Evolutionary conservation across 2,888 invertebrate genomes (phyloP).

Genomic region (Ichneumoninae sp.): DNA sequence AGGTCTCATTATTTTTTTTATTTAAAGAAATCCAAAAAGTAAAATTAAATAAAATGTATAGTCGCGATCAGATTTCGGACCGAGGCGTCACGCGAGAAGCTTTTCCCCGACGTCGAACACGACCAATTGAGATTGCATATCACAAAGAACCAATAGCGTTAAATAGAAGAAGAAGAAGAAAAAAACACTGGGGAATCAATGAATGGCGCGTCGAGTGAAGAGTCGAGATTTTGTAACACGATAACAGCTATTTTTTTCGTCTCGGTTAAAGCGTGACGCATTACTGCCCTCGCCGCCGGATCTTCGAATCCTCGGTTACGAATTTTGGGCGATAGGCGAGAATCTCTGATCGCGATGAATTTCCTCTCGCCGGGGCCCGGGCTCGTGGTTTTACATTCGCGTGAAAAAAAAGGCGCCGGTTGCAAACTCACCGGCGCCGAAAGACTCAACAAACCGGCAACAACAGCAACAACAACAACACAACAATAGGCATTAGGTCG

Average conservation of each 20-base stretch:
- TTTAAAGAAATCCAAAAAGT: not conserved
- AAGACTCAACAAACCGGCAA: slow-evolving; percentile 66
- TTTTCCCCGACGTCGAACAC: slow-evolving; percentile 57
- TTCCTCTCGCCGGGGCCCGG: slow-evolving; percentile 10
- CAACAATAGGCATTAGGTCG: slow-evolving; percentile 80
- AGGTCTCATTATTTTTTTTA: slow-evolving; percentile 28
- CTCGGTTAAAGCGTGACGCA: not conserved
- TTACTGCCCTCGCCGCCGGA: slow-evolving; percentile 3
- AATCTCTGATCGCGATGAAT: slow-evolving; percentile 33
- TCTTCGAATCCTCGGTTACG: not conserved
- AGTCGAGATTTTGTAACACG: slow-evolving; percentile 1
- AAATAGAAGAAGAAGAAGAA: slow-evolving; percentile 73
- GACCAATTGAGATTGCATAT: slow-evolving; percentile 73
- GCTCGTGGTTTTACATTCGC: slow-evolving; percentile 36
- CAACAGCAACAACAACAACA: slow-evolving; percentile 69
- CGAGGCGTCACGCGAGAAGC: not conserved
- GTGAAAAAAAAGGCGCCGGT: slow-evolving; percentile 57
- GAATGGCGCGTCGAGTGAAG: slow-evolving; percentile 43
- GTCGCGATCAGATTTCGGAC: not conserved
- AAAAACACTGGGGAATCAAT: slow-evolving; percentile 70
- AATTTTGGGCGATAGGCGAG: not conserved
- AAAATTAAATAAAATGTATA: not conserved
- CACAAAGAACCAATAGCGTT: slow-evolving; percentile 70
- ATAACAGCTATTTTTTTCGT: not conserved
- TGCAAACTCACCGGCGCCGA: slow-evolving; percentile 69